Base-by-base conservation (phyloP, 2,113 vertebrate species). In the Zeus faber region DNA sequence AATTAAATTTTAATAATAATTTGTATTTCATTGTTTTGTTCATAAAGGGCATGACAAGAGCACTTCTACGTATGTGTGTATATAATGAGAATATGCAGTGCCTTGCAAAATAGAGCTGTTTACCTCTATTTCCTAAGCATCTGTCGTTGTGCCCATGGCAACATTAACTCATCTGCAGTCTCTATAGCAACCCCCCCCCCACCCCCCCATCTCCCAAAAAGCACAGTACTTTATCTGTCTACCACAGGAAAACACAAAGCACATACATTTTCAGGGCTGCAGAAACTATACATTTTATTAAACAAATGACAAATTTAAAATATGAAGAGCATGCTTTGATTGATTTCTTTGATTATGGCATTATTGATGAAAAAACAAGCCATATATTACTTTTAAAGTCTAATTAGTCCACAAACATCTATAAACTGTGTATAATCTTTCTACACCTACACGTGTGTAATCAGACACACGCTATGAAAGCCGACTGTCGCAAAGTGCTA, bases 71-170 rank as follows among this genome's bases (percentile, higher is more conserved):
- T 53, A 6, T 47, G 43, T 33, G 27, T 25, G n/a, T 35, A 18
- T 31, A n/a, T 29, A 23, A 27, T 24, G 22, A n/a, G 40, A 41
- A 45, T 65, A 33, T 22, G 33, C 5, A 33, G 27, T 25, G n/a
- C 24, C 17, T 16, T 35, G 16, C 25, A 55, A 18, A 9, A 41
- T 25, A 46, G 49, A 18, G 21, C 22, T 41, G 49, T 27, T 43
- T 20, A 45, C 48, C 63, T 58, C 60, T 54, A 55, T 48, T 59
- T 54, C 47, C 60, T 54, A 61, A 72, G 71, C 77, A 84, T 86
- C 70, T 81, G 66, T 68, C 56, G 48, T 59, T 23, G 66, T 77
- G 77, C 65, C 82, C 71, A 78, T 57, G 71, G 76, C 72, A 83
- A 80, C 70, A 55, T 48, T 49, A 74, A 65, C 74, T 74, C 54